These are phyloP conservation scores for Parnassius smintheus DNA, from an alignment of 2,888 invertebrate species.

Conservation along the genomic window DNA sequence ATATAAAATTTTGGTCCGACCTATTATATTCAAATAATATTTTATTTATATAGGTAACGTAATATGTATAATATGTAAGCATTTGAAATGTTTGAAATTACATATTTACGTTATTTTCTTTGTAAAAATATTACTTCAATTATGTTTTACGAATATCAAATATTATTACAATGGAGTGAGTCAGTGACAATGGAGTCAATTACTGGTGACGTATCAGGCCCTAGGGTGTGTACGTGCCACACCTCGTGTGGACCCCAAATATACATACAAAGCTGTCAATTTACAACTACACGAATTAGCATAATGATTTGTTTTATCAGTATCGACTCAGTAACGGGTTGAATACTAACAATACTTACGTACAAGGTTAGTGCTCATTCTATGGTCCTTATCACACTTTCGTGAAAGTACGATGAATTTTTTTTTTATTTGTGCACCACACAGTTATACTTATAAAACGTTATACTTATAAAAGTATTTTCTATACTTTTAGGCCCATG, in stretches of 20 bases:
- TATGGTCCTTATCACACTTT: background rate
- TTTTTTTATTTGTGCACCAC: background rate
- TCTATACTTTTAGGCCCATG: no score
- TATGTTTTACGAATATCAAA: background rate
- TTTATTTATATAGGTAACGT: no score
- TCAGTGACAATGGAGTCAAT: constrained; percentile 41
- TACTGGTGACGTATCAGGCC: constrained; percentile 38
- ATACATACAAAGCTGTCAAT: constrained; percentile 52
- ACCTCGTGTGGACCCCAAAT: constrained; percentile 49
- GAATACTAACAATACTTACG: constrained; percentile 9
- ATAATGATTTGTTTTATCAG: constrained; percentile 55
- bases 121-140: background rate
- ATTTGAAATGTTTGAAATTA: no score
- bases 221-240: constrained; percentile 49
- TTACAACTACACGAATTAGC: constrained; percentile 48
- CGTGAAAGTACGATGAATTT: background rate
- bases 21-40: no score
- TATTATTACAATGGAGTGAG: constrained; percentile 18
- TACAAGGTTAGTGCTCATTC: background rate
- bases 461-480: no score
- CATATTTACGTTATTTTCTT: background rate
- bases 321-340: constrained; percentile 45
- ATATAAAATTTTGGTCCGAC: no score
- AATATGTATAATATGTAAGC: no score
- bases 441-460: no score